Evolutionary conservation across 2,888 invertebrate genomes (phyloP), one percentile per base, ranked within the genome.

Genomic region (Zelleria hepariella): DNA sequence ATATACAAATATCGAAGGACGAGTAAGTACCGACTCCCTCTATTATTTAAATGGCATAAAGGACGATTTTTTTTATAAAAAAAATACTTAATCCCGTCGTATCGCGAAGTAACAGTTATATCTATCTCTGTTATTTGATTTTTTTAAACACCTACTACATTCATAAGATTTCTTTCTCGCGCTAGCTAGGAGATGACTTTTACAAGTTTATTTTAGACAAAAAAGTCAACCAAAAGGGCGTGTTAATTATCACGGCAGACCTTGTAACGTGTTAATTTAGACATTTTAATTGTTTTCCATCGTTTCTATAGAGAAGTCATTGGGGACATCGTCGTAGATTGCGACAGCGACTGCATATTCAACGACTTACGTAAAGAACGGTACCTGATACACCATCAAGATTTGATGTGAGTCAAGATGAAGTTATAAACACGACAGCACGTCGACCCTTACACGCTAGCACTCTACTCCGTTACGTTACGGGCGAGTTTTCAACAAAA

Each of bases 361-460:
- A 86, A 88, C 61, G 87, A 89, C 62, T 63, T 89, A 58, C 67
- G 85, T 53, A 71, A 71, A 23, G 85, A 86, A 59, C 73, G 86
- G 71, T 89, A 82, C 60, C 71, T 73, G 60, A 74, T 88, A 57
- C 76, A 73, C 0, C 75, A 81, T 63, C 89, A 89, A 64, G 81
- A 89, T 65, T 69, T 87, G 21, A 68, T 86, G 89, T 89, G 65
- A 89, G 89, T 75, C 18, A 5, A 24, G 26, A 24, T 42, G 32
- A 42, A 15, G 32, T 42, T 2, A 10, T 15, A 10, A 5, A 42
- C 32, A 10, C n/a, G n/a, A n/a, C n/a, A n/a, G n/a, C n/a, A n/a
- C n/a, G n/a, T n/a, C n/a, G n/a, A n/a, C n/a, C n/a, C n/a, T n/a
- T n/a, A n/a, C n/a, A n/a, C n/a, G n/a, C n/a, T n/a, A n/a, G n/a